Conservation (phyloP, 2,113 vertebrate species). For the Regulus satrapa region DNA sequence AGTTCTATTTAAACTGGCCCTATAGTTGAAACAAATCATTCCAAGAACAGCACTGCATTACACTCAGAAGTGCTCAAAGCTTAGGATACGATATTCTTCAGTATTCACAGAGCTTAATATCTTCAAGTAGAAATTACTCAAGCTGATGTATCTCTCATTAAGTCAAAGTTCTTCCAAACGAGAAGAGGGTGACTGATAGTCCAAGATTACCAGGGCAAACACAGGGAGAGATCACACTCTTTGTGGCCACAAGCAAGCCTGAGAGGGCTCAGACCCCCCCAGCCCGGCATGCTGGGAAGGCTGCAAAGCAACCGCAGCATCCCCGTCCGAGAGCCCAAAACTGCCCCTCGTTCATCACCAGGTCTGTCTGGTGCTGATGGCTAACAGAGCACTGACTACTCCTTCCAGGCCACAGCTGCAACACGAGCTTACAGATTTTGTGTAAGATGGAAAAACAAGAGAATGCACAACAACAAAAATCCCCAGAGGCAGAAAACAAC, state of each 20-base stretch:
- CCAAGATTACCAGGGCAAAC: background rate
- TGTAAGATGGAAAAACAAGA: background rate
- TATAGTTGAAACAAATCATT: slow-evolving; percentile 59
- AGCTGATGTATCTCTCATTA: slow-evolving; percentile 32
- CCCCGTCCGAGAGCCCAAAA: fast-evolving
- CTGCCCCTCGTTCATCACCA: background rate
- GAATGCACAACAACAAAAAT: background rate
- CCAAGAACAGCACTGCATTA: slow-evolving; percentile 40
- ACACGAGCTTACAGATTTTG: background rate
- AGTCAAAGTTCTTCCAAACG: slow-evolving; percentile 26
- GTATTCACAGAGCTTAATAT: slow-evolving; percentile 35
- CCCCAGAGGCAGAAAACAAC: background rate
- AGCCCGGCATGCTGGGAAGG: fast-evolving
- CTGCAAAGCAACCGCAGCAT: background rate
- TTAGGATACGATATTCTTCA: background rate
- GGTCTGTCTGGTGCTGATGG: background rate
- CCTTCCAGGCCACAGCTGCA: background rate
- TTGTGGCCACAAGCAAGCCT: background rate
- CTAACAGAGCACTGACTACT: background rate
- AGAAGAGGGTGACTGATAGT: slow-evolving; percentile 11
- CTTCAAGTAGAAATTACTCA: slow-evolving; percentile 60
- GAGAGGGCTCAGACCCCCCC: background rate
- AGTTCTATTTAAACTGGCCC: slow-evolving; percentile 56
- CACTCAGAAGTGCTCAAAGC: slow-evolving; percentile 40
- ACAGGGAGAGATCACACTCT: background rate